Evolutionary conservation across 1,140 invertebrate genomes (phyloP).

Genomic region (Eufriesea mexicana): DNA sequence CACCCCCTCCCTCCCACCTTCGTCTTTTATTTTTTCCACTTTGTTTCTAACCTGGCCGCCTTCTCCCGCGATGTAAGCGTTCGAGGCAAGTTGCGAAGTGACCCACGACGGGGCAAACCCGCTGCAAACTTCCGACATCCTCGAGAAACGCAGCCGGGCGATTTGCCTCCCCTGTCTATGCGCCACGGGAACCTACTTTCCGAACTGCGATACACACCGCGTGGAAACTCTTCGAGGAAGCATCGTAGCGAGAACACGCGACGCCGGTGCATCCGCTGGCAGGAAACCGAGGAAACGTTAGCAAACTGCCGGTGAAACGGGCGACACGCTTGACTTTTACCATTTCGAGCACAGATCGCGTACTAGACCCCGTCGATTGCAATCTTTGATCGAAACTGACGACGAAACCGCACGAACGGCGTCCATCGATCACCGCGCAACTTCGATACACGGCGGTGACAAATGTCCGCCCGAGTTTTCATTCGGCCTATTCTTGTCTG

Average conservation of each 20-base stretch:
- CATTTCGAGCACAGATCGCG: neutral
- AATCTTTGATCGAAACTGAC: neutral
- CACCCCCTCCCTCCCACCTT: no score
- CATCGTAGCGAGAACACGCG: constrained; percentile 17
- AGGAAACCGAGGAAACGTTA: constrained; percentile 17
- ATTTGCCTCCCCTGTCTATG: constrained; percentile 15
- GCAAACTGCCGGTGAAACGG: constrained; percentile 23
- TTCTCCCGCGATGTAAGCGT: neutral
- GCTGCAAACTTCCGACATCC: constrained; percentile 17
- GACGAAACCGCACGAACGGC: neutral
- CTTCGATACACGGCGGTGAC: neutral
- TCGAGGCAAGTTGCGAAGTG: constrained; percentile 28
- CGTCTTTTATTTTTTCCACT: neutral
- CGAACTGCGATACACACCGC: constrained; percentile 19
- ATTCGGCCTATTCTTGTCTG: no score
- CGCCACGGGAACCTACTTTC: constrained; percentile 14
- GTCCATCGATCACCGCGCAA: no score
- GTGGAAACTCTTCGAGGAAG: constrained; percentile 17
- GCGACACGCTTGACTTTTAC: constrained; percentile 12
- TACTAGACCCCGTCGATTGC: no score
- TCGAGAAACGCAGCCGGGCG: neutral
- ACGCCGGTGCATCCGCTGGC: neutral
- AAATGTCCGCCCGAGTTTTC: no score
- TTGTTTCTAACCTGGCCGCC: neutral
- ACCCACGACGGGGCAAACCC: constrained; percentile 9